Evolutionary conservation across 2,113 vertebrate genomes (phyloP), one percentile per base, ranked within the genome.

Genomic region (Mesoclemmys tuberculata): DNA sequence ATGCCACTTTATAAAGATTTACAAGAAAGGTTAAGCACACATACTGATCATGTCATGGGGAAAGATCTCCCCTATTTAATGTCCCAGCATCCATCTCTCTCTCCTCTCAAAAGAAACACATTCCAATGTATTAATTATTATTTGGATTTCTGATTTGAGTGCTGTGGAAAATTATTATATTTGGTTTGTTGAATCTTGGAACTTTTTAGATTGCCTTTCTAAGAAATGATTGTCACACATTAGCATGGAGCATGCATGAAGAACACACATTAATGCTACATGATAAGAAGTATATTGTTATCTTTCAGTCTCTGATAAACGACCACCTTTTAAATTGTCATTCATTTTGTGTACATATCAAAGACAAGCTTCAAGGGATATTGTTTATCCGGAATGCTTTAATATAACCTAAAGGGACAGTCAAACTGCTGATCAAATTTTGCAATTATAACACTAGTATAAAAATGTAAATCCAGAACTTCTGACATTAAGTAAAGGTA

Each of bases 351-450:
- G 22, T 84, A 52, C n/a, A 55, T 61, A 93, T 93, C 93, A 97
- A 93, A 95, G 96, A 95, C 90, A 94, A 90, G 49, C 88, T 91
- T 96, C 84, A 97, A 93, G 0, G 35, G 58, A 87, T 96, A 86
- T 90, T 96, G 71, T 92, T 96, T 96, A 93, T 91, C 18, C 55
- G 58, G 74, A 96, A 94, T 92, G 84, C 80, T 87, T 94, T 48
- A 75, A 68, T 91, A 90, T 95, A 96, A 96, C 96, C 90, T 91
- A 10, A 96, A 97, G 68, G 93, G 96, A 92, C 93, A 96, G 89
- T 94, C 94, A 95, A 96, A 96, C 80, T 90, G 92, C 90, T 92
- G 93, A 94, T 96, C 89, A 95, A 95, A 95, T 95, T 96, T 94
- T 93, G 81, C 91, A 94, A 77, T 94, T 95, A 87, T 80, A 90